Evolutionary conservation across 1,140 invertebrate species (phyloP).

Genomic region (Zaprionus capensis): DNA sequence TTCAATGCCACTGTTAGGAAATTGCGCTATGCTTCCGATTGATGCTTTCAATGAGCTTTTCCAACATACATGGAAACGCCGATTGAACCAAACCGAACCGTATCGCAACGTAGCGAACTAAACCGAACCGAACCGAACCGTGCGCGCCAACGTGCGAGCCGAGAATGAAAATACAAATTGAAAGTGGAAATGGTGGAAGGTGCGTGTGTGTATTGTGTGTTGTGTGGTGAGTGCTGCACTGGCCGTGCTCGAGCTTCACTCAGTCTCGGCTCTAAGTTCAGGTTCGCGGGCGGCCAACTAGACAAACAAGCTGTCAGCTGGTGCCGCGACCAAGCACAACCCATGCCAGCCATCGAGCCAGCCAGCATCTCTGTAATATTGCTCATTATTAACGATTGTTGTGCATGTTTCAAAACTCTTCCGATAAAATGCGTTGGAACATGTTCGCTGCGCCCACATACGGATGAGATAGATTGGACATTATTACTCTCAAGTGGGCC

Average conservation of each 20-base stretch:
- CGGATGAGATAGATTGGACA: slow-evolving; percentile 47
- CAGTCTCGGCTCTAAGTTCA: slow-evolving; percentile 23
- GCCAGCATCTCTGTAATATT: slow-evolving; percentile 18
- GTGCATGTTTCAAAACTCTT: slow-evolving; percentile 62
- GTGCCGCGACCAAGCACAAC: background rate
- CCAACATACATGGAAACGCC: slow-evolving; percentile 18
- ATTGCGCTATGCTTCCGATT: slow-evolving; percentile 59
- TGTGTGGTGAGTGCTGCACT: slow-evolving; percentile 8
- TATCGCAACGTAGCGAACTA: background rate
- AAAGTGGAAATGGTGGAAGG: slow-evolving; percentile 42
- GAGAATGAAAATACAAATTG: slow-evolving; percentile 69
- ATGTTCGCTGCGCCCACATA: slow-evolving; percentile 75
- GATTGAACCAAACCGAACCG: slow-evolving; percentile 11
- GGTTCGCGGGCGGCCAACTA: slow-evolving; percentile 17
- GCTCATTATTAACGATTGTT: slow-evolving; percentile 24
- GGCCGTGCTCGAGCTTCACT: slow-evolving; percentile 4
- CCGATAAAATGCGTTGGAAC: slow-evolving; percentile 64
- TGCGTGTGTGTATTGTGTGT: slow-evolving; percentile 34
- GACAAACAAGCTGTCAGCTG: slow-evolving; percentile 16
- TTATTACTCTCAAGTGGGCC: slow-evolving; percentile 85
- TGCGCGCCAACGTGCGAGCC: slow-evolving; percentile 57
- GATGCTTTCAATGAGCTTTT: slow-evolving; percentile 54
- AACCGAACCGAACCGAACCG: slow-evolving; percentile 55
- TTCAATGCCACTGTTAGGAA: slow-evolving; percentile 75
- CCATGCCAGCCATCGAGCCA: slow-evolving; percentile 4